phyloP scores from a whole-genome alignment of 2,113 vertebrate genomes.

The Tangachromis dhanisi region DNA sequence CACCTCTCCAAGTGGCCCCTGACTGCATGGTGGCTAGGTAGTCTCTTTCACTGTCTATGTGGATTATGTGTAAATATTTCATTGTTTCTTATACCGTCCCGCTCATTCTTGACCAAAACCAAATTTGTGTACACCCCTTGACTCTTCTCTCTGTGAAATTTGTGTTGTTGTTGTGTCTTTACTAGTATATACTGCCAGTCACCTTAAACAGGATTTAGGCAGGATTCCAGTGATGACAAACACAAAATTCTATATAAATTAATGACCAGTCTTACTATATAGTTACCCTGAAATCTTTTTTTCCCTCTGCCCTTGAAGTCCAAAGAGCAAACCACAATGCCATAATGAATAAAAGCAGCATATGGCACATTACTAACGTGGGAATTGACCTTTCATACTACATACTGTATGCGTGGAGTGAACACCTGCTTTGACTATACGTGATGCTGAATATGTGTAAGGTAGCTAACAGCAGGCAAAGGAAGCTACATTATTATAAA shows the following conservation, averaged over 20 bases:
- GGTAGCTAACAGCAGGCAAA: background rate
- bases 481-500: background rate
- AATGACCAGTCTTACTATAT: background rate
- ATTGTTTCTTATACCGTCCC: background rate
- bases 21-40: background rate
- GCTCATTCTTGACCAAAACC: background rate
- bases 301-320: background rate
- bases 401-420: background rate
- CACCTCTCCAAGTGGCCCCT: slow-evolving; percentile 47
- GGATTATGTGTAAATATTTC: background rate
- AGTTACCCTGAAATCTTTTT: background rate
- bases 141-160: background rate
- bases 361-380: background rate
- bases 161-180: background rate
- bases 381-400: background rate
- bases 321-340: background rate
- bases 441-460: background rate
- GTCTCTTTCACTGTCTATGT: background rate
- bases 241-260: background rate
- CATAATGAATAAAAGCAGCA: background rate
- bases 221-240: background rate
- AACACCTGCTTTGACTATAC: background rate
- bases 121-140: background rate
- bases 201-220: background rate
- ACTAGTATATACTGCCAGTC: background rate